Base-by-base conservation (phyloP, 35 echinoderm and acorn worm species). In the Lytechinus variegatus region DNA sequence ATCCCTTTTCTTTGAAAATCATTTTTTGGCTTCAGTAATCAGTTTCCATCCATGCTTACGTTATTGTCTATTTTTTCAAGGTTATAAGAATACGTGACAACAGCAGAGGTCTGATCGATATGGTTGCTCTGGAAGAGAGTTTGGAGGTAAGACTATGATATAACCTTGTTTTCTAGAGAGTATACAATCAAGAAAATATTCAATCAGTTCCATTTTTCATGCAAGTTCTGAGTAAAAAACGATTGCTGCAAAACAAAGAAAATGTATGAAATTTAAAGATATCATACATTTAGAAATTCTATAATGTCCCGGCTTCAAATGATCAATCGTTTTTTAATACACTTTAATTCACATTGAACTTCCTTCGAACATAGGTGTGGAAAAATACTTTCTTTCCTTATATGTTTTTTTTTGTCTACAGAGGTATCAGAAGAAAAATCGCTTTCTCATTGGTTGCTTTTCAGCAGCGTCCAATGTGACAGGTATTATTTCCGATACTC, bases 391-490 rank as follows among this genome's bases (percentile, higher is more conserved):
- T 94, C 66, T 94, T 1, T 86, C 12, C 66, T 24, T 44, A 66
- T 27, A n/a, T 90, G 4, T 91, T 24, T 92, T 91, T 16, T 95
- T 24, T 61, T 19, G n/a, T 53, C 55, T 89, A 13, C 95, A 98
- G 97, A 93, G 96, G 87, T 93, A 97, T 52, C 95, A 95, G 91
- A 95, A 95, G 28, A 96, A 87, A 57, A 16, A 55, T 21, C 94
- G 94, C 8, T 95, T 96, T 52, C 55, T 99, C 61, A 99, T 99
- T 92, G 98, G 98, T 94, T 97, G 97, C 89, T 99, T 99, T 87
- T 99, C 98, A 7, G 97, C 98, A 19, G 98, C 98, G 5, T 99
- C 98, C 28, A 99, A 99, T 52, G 97, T 99, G 14, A 99, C 98
- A 24, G 98, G 98, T 27, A 99, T 99, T n/a, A 66, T 99, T 29